phyloP scores from a whole-genome alignment of 2,888 invertebrate species.

The Acanthosoma haemorrhoidale region DNA sequence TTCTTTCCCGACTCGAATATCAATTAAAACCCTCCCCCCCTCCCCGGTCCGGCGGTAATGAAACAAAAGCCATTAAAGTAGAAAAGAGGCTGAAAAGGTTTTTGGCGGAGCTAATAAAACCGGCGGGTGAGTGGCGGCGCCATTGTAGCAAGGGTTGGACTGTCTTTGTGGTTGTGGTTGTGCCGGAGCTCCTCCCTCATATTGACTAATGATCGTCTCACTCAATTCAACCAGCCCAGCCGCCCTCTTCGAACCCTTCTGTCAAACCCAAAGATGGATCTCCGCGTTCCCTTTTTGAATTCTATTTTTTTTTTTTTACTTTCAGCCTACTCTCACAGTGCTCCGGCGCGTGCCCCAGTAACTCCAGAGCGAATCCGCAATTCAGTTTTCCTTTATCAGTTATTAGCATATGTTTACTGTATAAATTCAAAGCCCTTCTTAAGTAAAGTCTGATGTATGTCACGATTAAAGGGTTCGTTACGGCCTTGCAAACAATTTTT shows the following conservation, averaged over 20 bases:
- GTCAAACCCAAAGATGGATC: conserved; percentile 37
- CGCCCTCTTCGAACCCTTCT: conserved; percentile 23
- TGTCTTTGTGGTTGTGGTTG: conserved; percentile 9
- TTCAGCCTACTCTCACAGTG: too few species aligned
- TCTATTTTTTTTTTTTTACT: conserved; percentile 29
- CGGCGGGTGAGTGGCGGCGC: not conserved
- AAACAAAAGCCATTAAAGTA: conserved; percentile 20
- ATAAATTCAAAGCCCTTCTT: too few species aligned
- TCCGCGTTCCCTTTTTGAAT: conserved; percentile 38
- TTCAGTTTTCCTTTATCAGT: too few species aligned
- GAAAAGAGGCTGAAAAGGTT: conserved; percentile 19
- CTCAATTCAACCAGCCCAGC: conserved; percentile 15
- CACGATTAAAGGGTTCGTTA: too few species aligned
- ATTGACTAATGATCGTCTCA: conserved; percentile 24
- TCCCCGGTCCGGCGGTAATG: not conserved
- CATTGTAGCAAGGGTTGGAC: conserved; percentile 27
- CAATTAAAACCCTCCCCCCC: conserved; percentile 9
- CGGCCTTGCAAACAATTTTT: too few species aligned
- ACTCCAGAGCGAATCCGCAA: not conserved
- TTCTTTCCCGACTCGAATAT: conserved; percentile 7
- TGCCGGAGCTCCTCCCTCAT: conserved; percentile 11
- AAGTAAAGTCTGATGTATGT: too few species aligned
- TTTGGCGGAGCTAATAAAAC: not conserved
- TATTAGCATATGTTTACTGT: too few species aligned
- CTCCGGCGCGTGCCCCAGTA: conserved; percentile 1